Percentiles rank a stretch among this genome's conserved stretches.
Conservation (phyloP, 2,888 invertebrate genomes). For the Volucella inanis region DNA sequence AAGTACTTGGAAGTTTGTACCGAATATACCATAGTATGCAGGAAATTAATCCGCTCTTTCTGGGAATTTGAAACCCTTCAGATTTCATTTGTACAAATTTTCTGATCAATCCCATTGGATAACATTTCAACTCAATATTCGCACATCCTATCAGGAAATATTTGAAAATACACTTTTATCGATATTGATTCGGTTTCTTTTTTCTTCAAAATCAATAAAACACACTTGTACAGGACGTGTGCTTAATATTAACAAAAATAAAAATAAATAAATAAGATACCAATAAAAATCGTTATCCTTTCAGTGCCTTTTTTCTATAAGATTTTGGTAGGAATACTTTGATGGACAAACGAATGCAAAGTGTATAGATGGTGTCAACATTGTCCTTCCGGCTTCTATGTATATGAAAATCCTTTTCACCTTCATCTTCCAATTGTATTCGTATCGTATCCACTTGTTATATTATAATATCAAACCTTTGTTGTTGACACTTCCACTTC, state of each 20-base stretch:
- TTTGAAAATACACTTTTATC: background rate
- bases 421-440: background rate
- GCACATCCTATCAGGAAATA: slow-evolving; percentile 1
- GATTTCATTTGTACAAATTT: slow-evolving; percentile 4
- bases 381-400: slow-evolving; percentile 12
- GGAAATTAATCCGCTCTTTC: slow-evolving; percentile 24
- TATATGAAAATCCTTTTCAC: background rate
- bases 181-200: background rate
- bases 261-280: slow-evolving; percentile 13
- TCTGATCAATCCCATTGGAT: background rate
- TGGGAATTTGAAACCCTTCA: background rate
- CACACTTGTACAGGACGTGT: slow-evolving; percentile 1
- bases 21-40: background rate
- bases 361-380: slow-evolving; percentile 25
- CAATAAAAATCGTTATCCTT: slow-evolving; percentile 33
- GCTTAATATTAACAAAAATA: slow-evolving; percentile 25
- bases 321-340: background rate
- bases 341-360: slow-evolving; percentile 6
- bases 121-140: slow-evolving; percentile 24
- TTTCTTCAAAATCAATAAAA: background rate
- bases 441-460: background rate
- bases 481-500: slow-evolving; percentile 43
- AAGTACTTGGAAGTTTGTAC: no score
- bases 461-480: background rate
- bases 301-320: background rate